Conservation (phyloP, 2,888 invertebrate species). For the Euclidia mi region DNA sequence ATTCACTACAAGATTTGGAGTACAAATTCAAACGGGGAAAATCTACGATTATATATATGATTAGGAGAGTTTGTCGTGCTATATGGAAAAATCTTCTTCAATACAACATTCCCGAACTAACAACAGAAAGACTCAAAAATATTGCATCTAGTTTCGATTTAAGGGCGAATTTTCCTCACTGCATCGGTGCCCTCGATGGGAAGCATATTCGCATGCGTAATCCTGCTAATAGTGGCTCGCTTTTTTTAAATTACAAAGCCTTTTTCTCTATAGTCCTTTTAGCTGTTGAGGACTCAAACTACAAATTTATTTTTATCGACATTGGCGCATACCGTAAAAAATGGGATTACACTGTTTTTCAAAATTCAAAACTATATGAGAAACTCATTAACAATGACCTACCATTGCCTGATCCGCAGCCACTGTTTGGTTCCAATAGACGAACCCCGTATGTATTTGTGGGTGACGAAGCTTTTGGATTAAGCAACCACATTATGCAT, state of each 20-base stretch:
- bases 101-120: slow-evolving; percentile 17
- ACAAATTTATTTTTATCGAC: slow-evolving; percentile 38
- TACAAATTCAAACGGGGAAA: slow-evolving; percentile 35
- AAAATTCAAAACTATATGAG: slow-evolving; percentile 28
- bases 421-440: slow-evolving; percentile 21
- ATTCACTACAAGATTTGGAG: slow-evolving; percentile 25
- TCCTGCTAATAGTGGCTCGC: slow-evolving; percentile 42
- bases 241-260: slow-evolving; percentile 36
- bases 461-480: too few species aligned
- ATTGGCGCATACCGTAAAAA: slow-evolving; percentile 33
- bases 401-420: slow-evolving; percentile 25
- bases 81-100: slow-evolving; percentile 15
- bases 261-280: slow-evolving; percentile 33
- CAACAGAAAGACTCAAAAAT: slow-evolving; percentile 17
- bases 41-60: slow-evolving; percentile 31
- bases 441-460: slow-evolving; percentile 21
- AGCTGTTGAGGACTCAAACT: slow-evolving; percentile 39
- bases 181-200: slow-evolving; percentile 50
- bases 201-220: slow-evolving; percentile 50
- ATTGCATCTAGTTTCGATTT: slow-evolving; percentile 22
- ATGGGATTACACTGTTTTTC: slow-evolving; percentile 35
- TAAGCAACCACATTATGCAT: slow-evolving; percentile 26
- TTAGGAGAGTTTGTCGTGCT: slow-evolving; percentile 28
- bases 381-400: slow-evolving; percentile 18
- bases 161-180: slow-evolving; percentile 44